Evolutionary conservation across 2,113 vertebrate genomes (phyloP).

Genomic region (Aramus guarauna): DNA sequence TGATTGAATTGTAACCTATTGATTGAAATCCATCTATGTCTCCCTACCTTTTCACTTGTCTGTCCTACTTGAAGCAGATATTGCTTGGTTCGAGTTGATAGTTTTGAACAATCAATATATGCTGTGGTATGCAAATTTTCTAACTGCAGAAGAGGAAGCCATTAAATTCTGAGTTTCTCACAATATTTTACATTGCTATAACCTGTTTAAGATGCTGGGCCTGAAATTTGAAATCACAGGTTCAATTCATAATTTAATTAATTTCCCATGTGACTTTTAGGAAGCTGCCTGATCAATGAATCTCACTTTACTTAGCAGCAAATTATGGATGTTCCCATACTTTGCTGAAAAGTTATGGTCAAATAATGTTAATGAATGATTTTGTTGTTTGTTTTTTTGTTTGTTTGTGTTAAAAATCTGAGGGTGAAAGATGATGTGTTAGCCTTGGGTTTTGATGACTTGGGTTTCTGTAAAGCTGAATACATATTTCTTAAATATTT

Average conservation of each 20-base stretch:
- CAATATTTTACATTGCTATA: too few relatives aligned
- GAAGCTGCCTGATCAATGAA: background rate
- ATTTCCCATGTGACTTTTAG: background rate
- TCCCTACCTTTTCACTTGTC: background rate
- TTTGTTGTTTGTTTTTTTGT: background rate
- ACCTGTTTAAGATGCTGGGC: background rate
- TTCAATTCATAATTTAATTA: background rate
- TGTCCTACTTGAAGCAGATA: background rate
- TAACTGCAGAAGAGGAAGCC: background rate
- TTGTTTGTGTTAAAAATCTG: background rate
- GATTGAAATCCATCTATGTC: background rate
- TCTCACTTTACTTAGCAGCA: background rate
- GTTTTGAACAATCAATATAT: background rate
- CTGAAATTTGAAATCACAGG: background rate
- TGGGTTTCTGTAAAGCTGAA: background rate
- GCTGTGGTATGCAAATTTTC: background rate
- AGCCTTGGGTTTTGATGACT: background rate
- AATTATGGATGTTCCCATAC: background rate
- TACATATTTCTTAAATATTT: background rate
- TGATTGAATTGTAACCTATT: background rate
- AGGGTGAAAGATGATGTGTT: background rate
- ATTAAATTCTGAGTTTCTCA: background rate
- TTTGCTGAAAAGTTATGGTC: background rate
- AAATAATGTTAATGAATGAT: background rate
- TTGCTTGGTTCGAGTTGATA: background rate